Evolutionary conservation across 2,113 vertebrate species (phyloP), one percentile per base, ranked within the genome.

Genomic region (Lophotis ruficrista): DNA sequence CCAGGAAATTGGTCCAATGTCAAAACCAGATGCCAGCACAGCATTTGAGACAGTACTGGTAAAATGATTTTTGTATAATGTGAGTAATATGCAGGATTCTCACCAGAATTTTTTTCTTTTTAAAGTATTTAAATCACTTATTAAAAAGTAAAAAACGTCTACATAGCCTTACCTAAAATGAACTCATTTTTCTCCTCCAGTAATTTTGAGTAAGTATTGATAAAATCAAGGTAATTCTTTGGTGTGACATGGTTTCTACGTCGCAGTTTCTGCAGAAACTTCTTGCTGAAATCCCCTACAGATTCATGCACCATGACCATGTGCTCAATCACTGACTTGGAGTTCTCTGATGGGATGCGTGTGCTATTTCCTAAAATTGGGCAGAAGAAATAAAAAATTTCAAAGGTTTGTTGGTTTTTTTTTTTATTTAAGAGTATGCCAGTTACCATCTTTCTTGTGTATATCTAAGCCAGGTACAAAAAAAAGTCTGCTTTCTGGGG

Each of bases 191-290:
- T 99, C 93, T 99, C 99, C 9, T 99, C 97, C 91, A 99, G 95
- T 45, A 99, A 93, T 45, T 94, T 98, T 16, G 97, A 97, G 45
- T 99, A 99, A 0, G 98, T 99, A 78, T 95, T 98, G 77, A 99
- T 99, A 73, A 99, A 99, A 83, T 99, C 99, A 68, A 99, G 98
- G 96, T 98, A 99, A 95, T 99, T 99, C 97, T 99, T 99, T 27
- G 99, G 99, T 8, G 99, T 99, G 21, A 99, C 99, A 1, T 98
- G 99, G 97, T 99, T 99, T 83, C 96, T 98, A 56, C 99, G 98
- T 21, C 99, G 98, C 70, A 99, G 95, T 89, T 99, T 99, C 96
- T 99, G 99, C 37, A 98, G 98, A 84, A 99, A 99, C 3, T 95
- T 97, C 60, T 97, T 98, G 97, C 99, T 99, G 97, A 98, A 99